Evolutionary conservation across 2,797 vertebrate species (phyloP).

Genomic region (Danio aesculapii): DNA sequence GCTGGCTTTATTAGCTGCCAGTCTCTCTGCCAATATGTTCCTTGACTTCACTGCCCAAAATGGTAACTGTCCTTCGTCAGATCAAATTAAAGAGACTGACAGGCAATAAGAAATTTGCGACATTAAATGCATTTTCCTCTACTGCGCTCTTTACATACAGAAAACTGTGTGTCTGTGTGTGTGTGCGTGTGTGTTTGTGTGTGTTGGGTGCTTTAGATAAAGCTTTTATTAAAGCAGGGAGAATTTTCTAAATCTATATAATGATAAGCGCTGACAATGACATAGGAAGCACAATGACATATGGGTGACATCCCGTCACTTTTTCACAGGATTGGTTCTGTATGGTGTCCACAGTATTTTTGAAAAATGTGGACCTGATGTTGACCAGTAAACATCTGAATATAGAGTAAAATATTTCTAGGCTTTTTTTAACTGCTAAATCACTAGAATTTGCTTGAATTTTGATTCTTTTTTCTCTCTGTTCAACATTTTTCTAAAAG

Average conservation of each 20-base stretch:
- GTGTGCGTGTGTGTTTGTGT: background rate
- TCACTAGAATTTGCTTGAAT: slow-evolving; percentile 4
- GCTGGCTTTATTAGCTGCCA: slow-evolving; percentile 84
- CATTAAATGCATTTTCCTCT: slow-evolving; percentile 80
- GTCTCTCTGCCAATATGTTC: slow-evolving; percentile 83
- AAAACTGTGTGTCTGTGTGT: slow-evolving; percentile 61
- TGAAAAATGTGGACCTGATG: background rate
- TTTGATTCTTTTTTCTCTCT: slow-evolving; percentile 47
- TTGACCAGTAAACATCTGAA: background rate
- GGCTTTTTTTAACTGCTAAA: background rate
- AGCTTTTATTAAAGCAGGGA: slow-evolving; percentile 57
- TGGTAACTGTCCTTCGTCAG: slow-evolving; percentile 81
- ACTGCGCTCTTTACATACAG: slow-evolving; percentile 74
- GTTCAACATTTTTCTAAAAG: slow-evolving; percentile 62
- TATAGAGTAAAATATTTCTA: background rate
- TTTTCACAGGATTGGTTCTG: slow-evolving; percentile 26
- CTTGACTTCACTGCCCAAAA: slow-evolving; percentile 80
- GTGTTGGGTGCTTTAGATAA: slow-evolving; percentile 48
- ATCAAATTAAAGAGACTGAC: slow-evolving; percentile 87
- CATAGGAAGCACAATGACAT: slow-evolving; percentile 75
- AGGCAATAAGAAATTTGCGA: slow-evolving; percentile 84
- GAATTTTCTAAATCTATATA: slow-evolving; percentile 64
- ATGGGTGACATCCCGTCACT: slow-evolving; percentile 70
- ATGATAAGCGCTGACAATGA: slow-evolving; percentile 79
- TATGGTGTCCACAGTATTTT: background rate